A percentile compares a stretch with the other conserved stretches of the same genome.
Conservation (phyloP, 1,140 invertebrate species). For the Radopholus similis region DNA sequence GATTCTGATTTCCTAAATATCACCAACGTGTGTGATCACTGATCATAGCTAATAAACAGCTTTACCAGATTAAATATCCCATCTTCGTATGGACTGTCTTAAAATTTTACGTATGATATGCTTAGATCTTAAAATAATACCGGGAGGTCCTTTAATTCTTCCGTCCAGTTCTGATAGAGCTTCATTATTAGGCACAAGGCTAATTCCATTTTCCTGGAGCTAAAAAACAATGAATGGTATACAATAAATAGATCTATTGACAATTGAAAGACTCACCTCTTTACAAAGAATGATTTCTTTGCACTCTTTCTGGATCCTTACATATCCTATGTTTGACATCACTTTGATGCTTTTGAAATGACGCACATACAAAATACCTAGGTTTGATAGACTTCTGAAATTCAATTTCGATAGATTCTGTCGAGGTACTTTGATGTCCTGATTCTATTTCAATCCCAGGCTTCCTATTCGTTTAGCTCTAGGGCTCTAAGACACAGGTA, state of each 20-base stretch:
- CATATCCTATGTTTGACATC: constrained; percentile 34
- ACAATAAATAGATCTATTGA: not conserved
- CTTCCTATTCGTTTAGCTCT: too few relatives aligned
- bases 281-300: constrained; percentile 34
- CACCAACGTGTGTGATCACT: constrained; percentile 69
- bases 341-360: too few relatives aligned
- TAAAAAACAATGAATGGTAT: too few relatives aligned
- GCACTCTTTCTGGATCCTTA: constrained; percentile 37
- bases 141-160: constrained; percentile 28
- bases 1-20: constrained; percentile 90
- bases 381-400: too few relatives aligned
- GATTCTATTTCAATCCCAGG: too few relatives aligned
- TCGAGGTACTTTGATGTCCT: too few relatives aligned
- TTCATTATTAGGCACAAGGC: constrained; percentile 29
- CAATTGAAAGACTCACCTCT: constrained; percentile 6
- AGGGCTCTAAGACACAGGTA: too few relatives aligned
- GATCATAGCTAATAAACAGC: constrained; percentile 70
- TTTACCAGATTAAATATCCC: constrained; percentile 19
- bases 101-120: not conserved
- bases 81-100: constrained; percentile 38
- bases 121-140: constrained; percentile 10
- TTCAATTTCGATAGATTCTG: too few relatives aligned
- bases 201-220: constrained; percentile 35
- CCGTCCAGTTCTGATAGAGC: constrained; percentile 30
- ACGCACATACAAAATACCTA: too few relatives aligned